Percentiles rank a stretch among this genome's conserved stretches.
These are phyloP conservation scores for Eretmocerus hayati DNA, from an alignment of 2,888 invertebrate genomes.

Conservation along the genomic window DNA sequence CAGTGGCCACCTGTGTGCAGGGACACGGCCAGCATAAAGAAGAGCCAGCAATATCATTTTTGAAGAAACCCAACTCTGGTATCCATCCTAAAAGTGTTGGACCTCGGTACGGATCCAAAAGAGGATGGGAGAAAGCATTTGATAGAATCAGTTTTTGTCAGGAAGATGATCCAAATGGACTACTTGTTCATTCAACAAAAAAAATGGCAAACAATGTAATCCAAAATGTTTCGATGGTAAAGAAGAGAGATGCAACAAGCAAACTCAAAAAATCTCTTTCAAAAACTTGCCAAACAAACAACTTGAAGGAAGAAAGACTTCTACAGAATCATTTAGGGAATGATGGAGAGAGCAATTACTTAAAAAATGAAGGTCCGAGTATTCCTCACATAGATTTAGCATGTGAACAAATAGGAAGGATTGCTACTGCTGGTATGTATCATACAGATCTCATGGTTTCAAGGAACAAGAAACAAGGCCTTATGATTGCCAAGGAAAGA, in stretches of 20 bases:
- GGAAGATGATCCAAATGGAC: constrained; percentile 8
- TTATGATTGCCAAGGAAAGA: background rate
- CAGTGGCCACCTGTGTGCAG: constrained; percentile 33
- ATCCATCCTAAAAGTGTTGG: background rate
- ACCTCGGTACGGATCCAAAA: background rate
- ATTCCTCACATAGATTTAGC: background rate
- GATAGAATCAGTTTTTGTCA: constrained; percentile 1
- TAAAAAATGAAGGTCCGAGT: background rate
- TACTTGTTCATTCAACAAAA: constrained; percentile 29
- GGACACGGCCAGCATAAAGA: constrained; percentile 2
- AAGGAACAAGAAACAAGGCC: background rate
- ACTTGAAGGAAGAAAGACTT: background rate
- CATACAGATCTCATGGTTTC: no score
- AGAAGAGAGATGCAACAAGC: constrained; percentile 14
- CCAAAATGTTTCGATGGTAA: constrained; percentile 17
- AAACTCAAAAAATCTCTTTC: constrained; percentile 17
- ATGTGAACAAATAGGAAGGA: no score
- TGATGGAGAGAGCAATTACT: no score
- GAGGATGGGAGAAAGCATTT: background rate
- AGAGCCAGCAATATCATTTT: constrained; percentile 8
- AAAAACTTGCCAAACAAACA: constrained; percentile 14
- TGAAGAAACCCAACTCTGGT: constrained; percentile 3
- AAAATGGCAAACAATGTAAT: constrained; percentile 26
- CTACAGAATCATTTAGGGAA: no score
- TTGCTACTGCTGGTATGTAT: no score